These are phyloP conservation scores for Hyperoplus lanceolatus DNA, from an alignment of 2,797 vertebrate species.

Conservation along the genomic window DNA sequence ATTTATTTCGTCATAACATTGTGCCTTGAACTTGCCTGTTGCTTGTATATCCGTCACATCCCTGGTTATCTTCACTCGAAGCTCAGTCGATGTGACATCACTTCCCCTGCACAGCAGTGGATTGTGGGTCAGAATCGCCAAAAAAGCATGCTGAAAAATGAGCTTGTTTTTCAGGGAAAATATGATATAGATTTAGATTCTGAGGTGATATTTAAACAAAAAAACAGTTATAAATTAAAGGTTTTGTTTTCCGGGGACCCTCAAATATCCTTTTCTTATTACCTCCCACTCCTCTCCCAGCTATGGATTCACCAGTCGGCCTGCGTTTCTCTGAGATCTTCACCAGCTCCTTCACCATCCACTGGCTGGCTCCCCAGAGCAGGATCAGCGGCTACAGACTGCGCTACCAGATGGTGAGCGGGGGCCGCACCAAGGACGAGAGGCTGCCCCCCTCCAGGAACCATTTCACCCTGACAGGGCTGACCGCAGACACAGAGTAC, in stretches of 20 bases:
- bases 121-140: too few species aligned
- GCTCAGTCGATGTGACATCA: too few species aligned
- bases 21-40: too few species aligned
- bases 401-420: conserved; percentile 87
- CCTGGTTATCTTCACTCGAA: too few species aligned
- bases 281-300: conserved; percentile 75
- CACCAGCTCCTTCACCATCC: conserved; percentile 94
- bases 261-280: background rate
- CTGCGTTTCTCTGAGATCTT: conserved; percentile 94
- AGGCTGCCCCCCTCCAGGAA: conserved; percentile 93
- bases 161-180: background rate
- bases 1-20: too few species aligned
- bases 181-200: background rate
- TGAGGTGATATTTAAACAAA: background rate
- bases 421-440: conserved; percentile 90
- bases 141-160: background rate
- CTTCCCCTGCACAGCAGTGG: too few species aligned
- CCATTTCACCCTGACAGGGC: conserved; percentile 94
- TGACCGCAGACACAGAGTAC: conserved; percentile 92
- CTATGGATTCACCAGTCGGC: conserved; percentile 91
- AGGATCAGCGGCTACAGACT: conserved; percentile 90
- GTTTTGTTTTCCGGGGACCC: background rate
- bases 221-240: background rate
- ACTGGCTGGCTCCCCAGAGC: conserved; percentile 93
- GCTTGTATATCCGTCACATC: too few species aligned